Evolutionary conservation across 1,140 invertebrate species (phyloP).

Genomic region (Cryptotermes secundus): DNA sequence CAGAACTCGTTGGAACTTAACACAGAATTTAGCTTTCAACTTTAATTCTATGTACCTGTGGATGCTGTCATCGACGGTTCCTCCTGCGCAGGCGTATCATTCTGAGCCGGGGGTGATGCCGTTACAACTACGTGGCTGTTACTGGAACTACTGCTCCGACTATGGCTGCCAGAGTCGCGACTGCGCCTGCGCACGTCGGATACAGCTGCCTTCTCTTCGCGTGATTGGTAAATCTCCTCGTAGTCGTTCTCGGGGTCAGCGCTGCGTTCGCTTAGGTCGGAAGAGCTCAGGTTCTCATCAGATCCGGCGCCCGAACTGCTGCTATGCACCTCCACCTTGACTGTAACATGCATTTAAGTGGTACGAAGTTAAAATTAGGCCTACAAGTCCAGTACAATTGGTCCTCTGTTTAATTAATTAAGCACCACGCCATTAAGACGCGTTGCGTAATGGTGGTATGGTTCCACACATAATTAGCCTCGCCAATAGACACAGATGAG

Average conservation of each 20-base stretch:
- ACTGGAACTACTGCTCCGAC: constrained; percentile 52
- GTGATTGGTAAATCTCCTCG: constrained; percentile 64
- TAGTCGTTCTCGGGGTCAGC: constrained; percentile 66
- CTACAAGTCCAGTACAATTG: too few species aligned
- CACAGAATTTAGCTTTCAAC: too few species aligned
- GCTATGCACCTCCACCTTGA: constrained; percentile 67
- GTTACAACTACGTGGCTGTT: not conserved
- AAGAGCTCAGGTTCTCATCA: constrained; percentile 58
- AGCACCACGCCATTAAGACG: too few species aligned
- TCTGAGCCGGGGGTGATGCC: not conserved
- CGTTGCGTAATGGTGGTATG: too few species aligned
- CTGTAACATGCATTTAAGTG: constrained; percentile 43
- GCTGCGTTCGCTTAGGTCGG: constrained; percentile 51
- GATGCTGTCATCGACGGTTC: not conserved
- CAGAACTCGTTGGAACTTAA: too few species aligned
- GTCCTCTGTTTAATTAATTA: too few species aligned
- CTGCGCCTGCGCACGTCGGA: not conserved
- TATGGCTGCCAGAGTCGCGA: constrained; percentile 66
- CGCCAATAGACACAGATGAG: too few species aligned
- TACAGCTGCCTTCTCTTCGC: constrained; percentile 37
- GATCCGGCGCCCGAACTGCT: constrained; percentile 56
- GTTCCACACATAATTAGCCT: too few species aligned
- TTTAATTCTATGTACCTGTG: not conserved
- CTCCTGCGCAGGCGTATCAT: not conserved
- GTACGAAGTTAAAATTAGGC: too few species aligned